Base-by-base conservation (phyloP, 2,113 vertebrate genomes). In the Shinisaurus crocodilurus region DNA sequence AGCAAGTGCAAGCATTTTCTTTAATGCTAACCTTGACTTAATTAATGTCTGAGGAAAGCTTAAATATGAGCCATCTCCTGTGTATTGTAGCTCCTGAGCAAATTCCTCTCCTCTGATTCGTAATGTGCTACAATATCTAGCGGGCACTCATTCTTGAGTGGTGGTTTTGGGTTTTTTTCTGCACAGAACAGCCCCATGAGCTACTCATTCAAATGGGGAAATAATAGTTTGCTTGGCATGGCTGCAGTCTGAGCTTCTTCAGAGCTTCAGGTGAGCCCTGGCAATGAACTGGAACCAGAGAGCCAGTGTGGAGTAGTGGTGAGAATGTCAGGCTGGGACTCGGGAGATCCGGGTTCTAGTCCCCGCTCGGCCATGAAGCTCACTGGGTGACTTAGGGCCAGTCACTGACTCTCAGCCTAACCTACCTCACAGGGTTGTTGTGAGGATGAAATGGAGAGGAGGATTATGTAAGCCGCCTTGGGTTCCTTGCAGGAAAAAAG, bases 1-100 rank as follows among this genome's bases (percentile, higher is more conserved):
- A 95, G 94, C 94, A 96, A 93, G 95, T 94, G 93, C 93, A 92
- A 96, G 93, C 94, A 94, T 87, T 93, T 92, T 93, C 90, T 82
- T 91, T 15, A 87, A 54, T 54, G 50, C 50, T 1, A 54, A 54
- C 9, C 10, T 54, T 54, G 50, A 54, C 87, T 95, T 95, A 93
- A 95, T 95, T 95, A 48, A 91, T 0, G 0, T 54, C 9, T 54
- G 50, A 54, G 50, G 50, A 12, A 54, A 88, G 40, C 92, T 95
- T 92, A 32, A 0, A 79, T 50, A 82, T 91, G 90, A 95, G 84
- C 92, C 86, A 88, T 85, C 1, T 0, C 69, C n/a, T 94, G 91
- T 87, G 85, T 86, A 48, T 89, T 91, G 3, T 0, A 89, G 88
- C 94, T 95, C 90, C 92, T 92, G 93, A 93, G 92, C 81, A 93